Base-by-base conservation (phyloP, 1,140 invertebrate genomes). In the Drosophila grimshawi region DNA sequence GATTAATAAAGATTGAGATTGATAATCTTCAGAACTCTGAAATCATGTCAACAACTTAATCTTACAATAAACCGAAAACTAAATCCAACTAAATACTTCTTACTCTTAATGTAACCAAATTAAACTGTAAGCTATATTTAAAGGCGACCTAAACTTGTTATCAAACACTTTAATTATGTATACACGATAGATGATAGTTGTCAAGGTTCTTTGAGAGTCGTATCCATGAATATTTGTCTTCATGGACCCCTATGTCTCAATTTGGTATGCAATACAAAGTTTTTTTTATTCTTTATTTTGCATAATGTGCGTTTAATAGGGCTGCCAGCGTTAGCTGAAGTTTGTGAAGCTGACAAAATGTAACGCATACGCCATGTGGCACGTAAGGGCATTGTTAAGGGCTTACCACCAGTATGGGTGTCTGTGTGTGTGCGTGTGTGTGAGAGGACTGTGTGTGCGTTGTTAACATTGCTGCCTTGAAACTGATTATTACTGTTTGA, bases 401-500 rank as follows among this genome's bases (percentile, higher is more conserved):
- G 49, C 32, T 64, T 69, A 61, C 43, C 51, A 53, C n/a, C 10
- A n/a, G 10, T 8, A 7, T n/a, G 10, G 2, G 8, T 43, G 46
- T 19, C 30, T 33, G 5, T 41, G 41, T 53, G 33, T 55, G 45
- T 6, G 7, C 43, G 48, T 39, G 56, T 48, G 45, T 53, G 53
- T 37, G 46, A 19, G 46, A 19, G 19, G 19, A 19, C 19, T 37
- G 52, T 39, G 45, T 43, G 49, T 65, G 59, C 60, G 66, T 67
- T 81, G 81, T 77, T 76, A 75, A 71, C 59, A 65, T 65, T 52
- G 75, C 64, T 75, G 83, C 82, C 79, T 88, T 88, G 79, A 59
- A 78, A 78, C 82, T 82, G 82, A 86, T 86, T 86, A 86, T 88
- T 86, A 79, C 80, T 73, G 72, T 73, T 80, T 88, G 79, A 70